Base-by-base conservation (phyloP, 2,797 vertebrate genomes). In the Helostoma temminkii region DNA sequence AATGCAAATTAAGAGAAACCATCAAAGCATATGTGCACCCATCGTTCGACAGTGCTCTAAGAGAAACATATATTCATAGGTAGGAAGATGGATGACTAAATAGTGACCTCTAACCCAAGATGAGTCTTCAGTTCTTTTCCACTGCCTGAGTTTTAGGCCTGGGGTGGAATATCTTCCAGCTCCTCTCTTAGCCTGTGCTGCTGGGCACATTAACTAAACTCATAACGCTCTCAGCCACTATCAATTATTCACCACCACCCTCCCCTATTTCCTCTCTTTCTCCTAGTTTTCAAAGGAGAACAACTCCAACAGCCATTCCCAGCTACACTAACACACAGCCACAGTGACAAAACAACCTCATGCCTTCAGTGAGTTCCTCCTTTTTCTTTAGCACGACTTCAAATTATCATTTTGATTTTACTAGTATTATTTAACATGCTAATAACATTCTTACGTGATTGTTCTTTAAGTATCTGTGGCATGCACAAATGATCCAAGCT, bases 171-270 rank as follows among this genome's bases (percentile, higher is more conserved):
- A 66, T 90, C 91, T 93, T 92, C 91, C 91, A 92, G 91, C 88
- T 86, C 80, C 84, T 93, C 90, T 93, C 90, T 91, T 86, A 92
- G 92, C 86, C 82, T 74, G 83, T 18, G 93, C 93, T 94, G 89
- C 92, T 86, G 92, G 93, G 93, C 93, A 94, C 93, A 94, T 94
- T 93, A 95, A 93, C 91, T 94, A 95, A 95, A 95, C 92, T 94
- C 91, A 95, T 93, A 94, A 92, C 90, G 93, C 93, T 94, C 93
- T 94, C 92, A 94, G 93, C 93, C 86, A 91, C 82, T 80, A 92
- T 95, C 87, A 93, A 95, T 95, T 93, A 95, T 95, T 94, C 86
- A 95, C 77, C 64, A 43, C 65, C 57, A 41, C 64, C 78, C 62
- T 60, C 56, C 75, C 63, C 62, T 25, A 49, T 36, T 50, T 69